Conservation (phyloP, 2,797 vertebrate genomes). For the Acanthurus leucopareius region DNA sequence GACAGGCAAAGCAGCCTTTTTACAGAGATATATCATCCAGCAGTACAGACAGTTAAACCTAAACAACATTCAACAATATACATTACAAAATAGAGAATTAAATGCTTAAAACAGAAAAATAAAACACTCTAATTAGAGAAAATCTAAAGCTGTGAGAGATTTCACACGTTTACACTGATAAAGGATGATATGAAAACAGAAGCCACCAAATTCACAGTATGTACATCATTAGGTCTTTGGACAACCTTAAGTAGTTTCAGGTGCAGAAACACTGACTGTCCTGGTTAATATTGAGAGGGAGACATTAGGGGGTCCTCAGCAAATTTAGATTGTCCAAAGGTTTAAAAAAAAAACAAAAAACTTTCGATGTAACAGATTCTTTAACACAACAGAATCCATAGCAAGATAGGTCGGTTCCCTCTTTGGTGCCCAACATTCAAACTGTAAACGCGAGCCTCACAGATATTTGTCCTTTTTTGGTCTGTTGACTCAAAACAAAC, state of each 20-base stretch:
- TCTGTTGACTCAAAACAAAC: not conserved
- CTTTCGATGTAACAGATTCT: not conserved
- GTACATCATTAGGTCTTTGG: slow-evolving; percentile 27
- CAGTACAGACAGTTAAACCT: slow-evolving; percentile 12
- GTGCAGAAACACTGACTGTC: not conserved
- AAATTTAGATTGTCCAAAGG: not conserved
- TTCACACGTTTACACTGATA: not conserved
- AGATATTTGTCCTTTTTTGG: not conserved
- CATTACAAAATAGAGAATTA: not conserved
- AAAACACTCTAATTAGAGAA: slow-evolving; percentile 3
- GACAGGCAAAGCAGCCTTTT: slow-evolving; percentile 42
- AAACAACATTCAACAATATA: not conserved
- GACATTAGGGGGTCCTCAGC: too few relatives aligned
- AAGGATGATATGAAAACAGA: not conserved
- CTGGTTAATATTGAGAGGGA: not conserved
- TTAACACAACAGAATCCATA: not conserved
- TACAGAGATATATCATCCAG: slow-evolving; percentile 33
- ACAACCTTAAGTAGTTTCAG: not conserved
- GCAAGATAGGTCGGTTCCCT: not conserved
- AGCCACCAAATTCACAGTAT: slow-evolving; percentile 37
- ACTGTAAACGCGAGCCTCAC: not conserved
- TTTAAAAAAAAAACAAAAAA: not conserved
- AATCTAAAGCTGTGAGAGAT: slow-evolving; percentile 3
- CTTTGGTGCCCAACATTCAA: not conserved
- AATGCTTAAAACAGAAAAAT: slow-evolving; percentile 18